phyloP scores from a whole-genome alignment of 1,140 invertebrate genomes.

The Pygmarrhopalites habei region DNA sequence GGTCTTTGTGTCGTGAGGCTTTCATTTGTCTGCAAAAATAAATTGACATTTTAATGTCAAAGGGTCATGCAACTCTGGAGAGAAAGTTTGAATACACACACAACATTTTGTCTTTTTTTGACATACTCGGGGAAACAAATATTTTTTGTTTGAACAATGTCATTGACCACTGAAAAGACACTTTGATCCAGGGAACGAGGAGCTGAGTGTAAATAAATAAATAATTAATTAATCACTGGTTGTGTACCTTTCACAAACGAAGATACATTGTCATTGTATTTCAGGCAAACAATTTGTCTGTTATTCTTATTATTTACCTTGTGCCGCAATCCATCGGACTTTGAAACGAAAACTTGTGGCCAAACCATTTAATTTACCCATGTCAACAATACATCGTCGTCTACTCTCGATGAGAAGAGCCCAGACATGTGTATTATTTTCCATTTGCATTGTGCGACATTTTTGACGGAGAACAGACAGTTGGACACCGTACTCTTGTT shows the following conservation, averaged over 20 bases:
- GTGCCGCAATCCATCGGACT: slow-evolving; percentile 2
- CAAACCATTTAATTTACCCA: slow-evolving; percentile 6
- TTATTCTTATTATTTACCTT: too few species aligned
- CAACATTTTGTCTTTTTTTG: too few species aligned
- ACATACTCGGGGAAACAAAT: slow-evolving; percentile 8
- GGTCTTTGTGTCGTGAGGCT: neutral
- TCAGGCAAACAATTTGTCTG: too few species aligned
- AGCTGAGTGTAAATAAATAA: too few species aligned
- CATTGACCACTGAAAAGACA: slow-evolving; percentile 12
- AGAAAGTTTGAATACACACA: neutral
- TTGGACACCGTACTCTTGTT: neutral
- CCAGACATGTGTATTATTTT: neutral
- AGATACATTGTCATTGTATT: too few species aligned
- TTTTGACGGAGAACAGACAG: neutral
- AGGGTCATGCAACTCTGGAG: neutral
- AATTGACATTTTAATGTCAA: neutral
- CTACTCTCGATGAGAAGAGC: slow-evolving; percentile 7
- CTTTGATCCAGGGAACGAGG: slow-evolving; percentile 3
- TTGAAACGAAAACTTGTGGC: neutral
- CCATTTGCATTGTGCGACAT: neutral
- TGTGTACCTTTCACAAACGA: too few species aligned
- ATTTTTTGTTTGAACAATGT: slow-evolving; percentile 11
- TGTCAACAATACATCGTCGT: slow-evolving; percentile 3
- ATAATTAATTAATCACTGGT: too few species aligned
- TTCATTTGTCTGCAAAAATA: neutral